Base-by-base conservation (phyloP, 2,888 invertebrate genomes). In the Argyresthia goedartella region DNA sequence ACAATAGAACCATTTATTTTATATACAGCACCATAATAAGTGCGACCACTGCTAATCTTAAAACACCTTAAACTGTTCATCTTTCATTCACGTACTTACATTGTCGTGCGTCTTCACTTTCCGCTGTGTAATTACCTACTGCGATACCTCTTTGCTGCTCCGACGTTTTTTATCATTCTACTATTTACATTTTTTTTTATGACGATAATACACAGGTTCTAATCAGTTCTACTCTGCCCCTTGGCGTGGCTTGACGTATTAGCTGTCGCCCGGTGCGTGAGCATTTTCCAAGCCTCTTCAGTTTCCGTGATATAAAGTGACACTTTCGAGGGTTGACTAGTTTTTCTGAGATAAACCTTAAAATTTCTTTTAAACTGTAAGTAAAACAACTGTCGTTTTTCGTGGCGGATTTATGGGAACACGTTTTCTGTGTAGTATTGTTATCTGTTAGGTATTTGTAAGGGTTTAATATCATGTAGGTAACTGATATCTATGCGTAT, bases 161-260 rank as follows among this genome's bases (percentile, higher is more conserved):
- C 25, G 25, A 39, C 39, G 15, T 34, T 43, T 36, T 50, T 43
- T 43, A 33, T 50, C 43, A 11, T 34, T 34, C 16, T 6, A 10
- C 35, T 51, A 51, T 46, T 44, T 33, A 35, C 45, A 11, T 25
- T 44, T 52, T 41, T 52, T 47, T 44, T 48, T 52, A 33, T 52
- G n/a, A 47, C 46, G 15, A 52, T 49, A 47, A 42, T 44, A 25
- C 25, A 44, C 41, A 14, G 11, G 35, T 41, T 15, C 35, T 52
- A 52, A 52, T 49, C 52, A 52, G 52, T 52, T 36, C 43, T 33
- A 39, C 43, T 15, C 34, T 42, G 52, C 36, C 35, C 14, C 42
- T 35, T 43, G 43, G 11, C 42, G 10, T 44, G 48, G 14, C n/a
- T 16, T 15, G 49, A 52, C 52, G 52, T 15, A 35, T 13, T 13